Percentiles rank a stretch among this genome's conserved stretches.
Conservation (phyloP, 2,113 vertebrate species). For the Collichthys lucidus region DNA sequence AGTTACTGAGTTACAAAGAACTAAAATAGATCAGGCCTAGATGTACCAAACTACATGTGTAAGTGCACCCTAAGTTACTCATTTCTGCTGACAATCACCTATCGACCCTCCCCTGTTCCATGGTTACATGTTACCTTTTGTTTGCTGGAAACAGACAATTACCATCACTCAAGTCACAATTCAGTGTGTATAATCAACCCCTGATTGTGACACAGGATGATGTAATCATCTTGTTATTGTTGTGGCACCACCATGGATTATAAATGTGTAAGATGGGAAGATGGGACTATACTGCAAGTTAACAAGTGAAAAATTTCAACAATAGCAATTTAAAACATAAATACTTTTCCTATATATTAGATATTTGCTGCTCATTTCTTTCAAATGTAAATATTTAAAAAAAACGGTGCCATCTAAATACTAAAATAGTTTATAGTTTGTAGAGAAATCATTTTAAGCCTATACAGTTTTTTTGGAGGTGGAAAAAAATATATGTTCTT, state of each 20-base stretch:
- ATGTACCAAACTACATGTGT: no score
- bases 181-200: slow-evolving; percentile 13
- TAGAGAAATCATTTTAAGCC: background rate
- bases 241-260: background rate
- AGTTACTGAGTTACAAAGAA: no score
- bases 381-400: background rate
- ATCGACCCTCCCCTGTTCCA: background rate
- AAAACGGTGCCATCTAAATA: no score
- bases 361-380: background rate
- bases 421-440: no score
- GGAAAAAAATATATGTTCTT: background rate
- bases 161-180: background rate
- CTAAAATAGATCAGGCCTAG: no score
- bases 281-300: background rate
- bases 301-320: background rate
- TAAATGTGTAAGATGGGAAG: background rate
- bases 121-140: slow-evolving; percentile 3
- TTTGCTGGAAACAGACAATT: slow-evolving; percentile 26
- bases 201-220: slow-evolving; percentile 15
- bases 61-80: background rate
- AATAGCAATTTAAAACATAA: no score
- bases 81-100: background rate
- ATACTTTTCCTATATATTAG: no score
- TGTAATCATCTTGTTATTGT: background rate
- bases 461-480: background rate